A percentile compares a stretch with the other conserved stretches of the same genome.
Evolutionary conservation across 35 echinoderm and acorn worm species (phyloP).

Genomic region (Strongylocentrotus purpuratus): DNA sequence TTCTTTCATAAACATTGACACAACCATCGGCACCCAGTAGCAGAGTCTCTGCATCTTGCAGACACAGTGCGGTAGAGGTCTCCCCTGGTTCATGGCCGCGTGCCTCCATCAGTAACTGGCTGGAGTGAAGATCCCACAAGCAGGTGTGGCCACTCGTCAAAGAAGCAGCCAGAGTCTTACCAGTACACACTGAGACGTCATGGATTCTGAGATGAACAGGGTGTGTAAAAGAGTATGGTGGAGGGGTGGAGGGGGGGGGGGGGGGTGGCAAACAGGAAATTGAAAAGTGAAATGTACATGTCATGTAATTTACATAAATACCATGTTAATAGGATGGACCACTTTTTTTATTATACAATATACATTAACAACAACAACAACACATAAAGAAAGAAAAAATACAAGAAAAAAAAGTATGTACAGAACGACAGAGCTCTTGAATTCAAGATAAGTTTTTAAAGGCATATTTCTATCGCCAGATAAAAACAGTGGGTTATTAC

Average conservation of each 20-base stretch:
- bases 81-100: background rate
- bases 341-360: too few relatives aligned
- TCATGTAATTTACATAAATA: too few relatives aligned
- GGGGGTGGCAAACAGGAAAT: background rate
- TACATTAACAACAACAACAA: too few relatives aligned
- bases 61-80: background rate
- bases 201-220: background rate
- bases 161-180: background rate
- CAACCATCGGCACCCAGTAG: background rate
- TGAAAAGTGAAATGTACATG: background rate
- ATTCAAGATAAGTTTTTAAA: too few relatives aligned
- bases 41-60: background rate
- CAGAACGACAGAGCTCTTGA: too few relatives aligned
- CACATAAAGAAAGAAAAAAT: too few relatives aligned
- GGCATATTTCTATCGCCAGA: too few relatives aligned
- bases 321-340: too few relatives aligned
- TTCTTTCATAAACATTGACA: background rate
- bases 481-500: too few relatives aligned
- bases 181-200: background rate
- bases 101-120: background rate
- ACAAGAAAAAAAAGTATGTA: too few relatives aligned
- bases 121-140: slow-evolving; percentile 22
- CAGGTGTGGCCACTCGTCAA: background rate
- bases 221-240: background rate
- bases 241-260: background rate